A percentile compares a stretch with the other conserved stretches of the same genome.
phyloP scores from a whole-genome alignment of 2,113 vertebrate species.

The Procavia capensis region DNA sequence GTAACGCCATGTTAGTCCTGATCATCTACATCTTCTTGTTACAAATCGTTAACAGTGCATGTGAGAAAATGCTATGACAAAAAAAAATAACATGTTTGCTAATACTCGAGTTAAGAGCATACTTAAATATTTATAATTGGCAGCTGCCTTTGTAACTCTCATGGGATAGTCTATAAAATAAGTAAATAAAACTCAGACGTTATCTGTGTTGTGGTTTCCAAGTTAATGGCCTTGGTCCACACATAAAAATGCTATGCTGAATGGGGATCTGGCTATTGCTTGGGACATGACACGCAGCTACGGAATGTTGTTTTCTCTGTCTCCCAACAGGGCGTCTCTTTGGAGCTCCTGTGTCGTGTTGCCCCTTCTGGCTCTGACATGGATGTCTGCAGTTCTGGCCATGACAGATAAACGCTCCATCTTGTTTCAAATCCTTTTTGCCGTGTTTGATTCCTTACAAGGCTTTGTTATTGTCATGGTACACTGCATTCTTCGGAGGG shows the following conservation, averaged over 20 bases:
- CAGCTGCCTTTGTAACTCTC: slow-evolving; percentile 82
- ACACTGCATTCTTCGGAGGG: slow-evolving; percentile 97
- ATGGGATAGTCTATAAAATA: slow-evolving; percentile 80
- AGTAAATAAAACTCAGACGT: slow-evolving; percentile 77
- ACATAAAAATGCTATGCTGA: slow-evolving; percentile 71
- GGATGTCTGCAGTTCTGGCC: slow-evolving; percentile 99
- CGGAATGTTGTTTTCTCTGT: slow-evolving; percentile 63
- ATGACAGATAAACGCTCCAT: slow-evolving; percentile 99
- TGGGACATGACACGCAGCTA: neutral
- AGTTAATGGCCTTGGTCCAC: slow-evolving; percentile 83
- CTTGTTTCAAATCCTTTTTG: slow-evolving; percentile 99
- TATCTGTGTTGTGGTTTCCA: slow-evolving; percentile 81
- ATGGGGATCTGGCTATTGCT: slow-evolving; percentile 10
- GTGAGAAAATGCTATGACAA: slow-evolving; percentile 88
- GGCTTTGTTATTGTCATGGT: slow-evolving; percentile 99
- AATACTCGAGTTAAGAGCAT: slow-evolving; percentile 80
- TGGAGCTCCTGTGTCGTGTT: slow-evolving; percentile 99
- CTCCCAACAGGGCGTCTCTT: slow-evolving; percentile 94
- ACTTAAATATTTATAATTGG: slow-evolving; percentile 79
- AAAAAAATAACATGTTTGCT: slow-evolving; percentile 82
- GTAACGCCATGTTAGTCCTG: slow-evolving; percentile 99
- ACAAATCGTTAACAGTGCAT: slow-evolving; percentile 90
- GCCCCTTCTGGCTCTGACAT: slow-evolving; percentile 97
- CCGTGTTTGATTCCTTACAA: slow-evolving; percentile 99
- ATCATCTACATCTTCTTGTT: slow-evolving; percentile 93